A percentile compares a stretch with the other conserved stretches of the same genome.
Conservation (phyloP, 2,888 invertebrate species). For the Fragum sueziense region DNA sequence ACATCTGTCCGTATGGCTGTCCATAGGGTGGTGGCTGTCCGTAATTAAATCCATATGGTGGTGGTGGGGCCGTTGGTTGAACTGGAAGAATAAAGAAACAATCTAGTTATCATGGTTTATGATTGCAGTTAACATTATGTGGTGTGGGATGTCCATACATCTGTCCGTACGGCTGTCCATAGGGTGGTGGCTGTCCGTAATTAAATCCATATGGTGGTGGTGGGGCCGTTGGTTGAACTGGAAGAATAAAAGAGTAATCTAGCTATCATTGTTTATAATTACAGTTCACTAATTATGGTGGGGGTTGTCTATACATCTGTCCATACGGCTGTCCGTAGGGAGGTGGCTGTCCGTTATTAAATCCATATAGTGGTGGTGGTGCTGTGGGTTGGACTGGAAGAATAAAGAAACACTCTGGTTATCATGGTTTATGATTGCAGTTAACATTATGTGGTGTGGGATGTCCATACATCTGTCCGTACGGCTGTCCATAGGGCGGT, state of each 20-base stretch:
- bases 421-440: no score
- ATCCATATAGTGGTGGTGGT: neutral
- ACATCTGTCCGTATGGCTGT: neutral
- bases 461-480: neutral
- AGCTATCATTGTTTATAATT: no score
- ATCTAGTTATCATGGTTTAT: no score
- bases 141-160: neutral
- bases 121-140: no score
- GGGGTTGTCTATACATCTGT: neutral
- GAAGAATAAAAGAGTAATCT: neutral
- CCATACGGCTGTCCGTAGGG: slow-evolving; percentile 3
- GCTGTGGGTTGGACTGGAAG: slow-evolving; percentile 14
- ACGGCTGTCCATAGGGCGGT: slow-evolving; percentile 1
- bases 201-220: neutral
- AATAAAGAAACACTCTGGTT: neutral
- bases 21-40: slow-evolving; percentile 9
- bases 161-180: neutral
- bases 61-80: slow-evolving; percentile 14
- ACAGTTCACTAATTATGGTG: no score
- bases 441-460: neutral
- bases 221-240: slow-evolving; percentile 18
- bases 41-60: neutral
- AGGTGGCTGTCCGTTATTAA: slow-evolving; percentile 7
- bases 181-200: slow-evolving; percentile 10
- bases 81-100: neutral